These are phyloP conservation scores for Entomobrya proxima DNA, from an alignment of 2,888 invertebrate genomes.

Conservation along the genomic window DNA sequence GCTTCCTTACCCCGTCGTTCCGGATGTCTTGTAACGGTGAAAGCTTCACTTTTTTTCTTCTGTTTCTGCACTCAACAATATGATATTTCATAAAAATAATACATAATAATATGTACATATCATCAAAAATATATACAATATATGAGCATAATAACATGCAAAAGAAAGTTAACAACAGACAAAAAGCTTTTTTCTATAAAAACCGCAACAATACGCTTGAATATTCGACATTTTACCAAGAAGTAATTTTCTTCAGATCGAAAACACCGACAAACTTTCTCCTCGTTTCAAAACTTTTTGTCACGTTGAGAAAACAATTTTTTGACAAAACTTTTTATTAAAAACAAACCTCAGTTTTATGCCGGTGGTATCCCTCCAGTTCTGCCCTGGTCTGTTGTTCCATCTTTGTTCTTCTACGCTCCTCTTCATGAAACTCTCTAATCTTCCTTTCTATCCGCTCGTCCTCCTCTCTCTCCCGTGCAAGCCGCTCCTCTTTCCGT, in stretches of 20 bases:
- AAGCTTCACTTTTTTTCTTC: slow-evolving; percentile 17
- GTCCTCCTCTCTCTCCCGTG: slow-evolving; percentile 64
- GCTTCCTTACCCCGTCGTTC: not conserved
- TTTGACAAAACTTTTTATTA: slow-evolving; percentile 23
- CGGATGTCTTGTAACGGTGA: not conserved
- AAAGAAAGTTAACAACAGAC: too few relatives aligned
- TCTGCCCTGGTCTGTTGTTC: slow-evolving; percentile 36
- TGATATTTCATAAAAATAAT: not conserved
- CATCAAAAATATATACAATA: too few relatives aligned
- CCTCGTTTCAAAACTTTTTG: slow-evolving; percentile 3
- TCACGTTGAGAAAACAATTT: not conserved
- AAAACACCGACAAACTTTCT: not conserved
- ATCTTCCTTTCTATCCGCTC: slow-evolving; percentile 68
- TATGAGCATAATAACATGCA: too few relatives aligned
- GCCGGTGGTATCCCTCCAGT: slow-evolving; percentile 31
- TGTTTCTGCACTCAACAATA: too few relatives aligned
- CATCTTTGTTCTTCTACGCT: slow-evolving; percentile 8
- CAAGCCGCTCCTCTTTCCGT: slow-evolving; percentile 58
- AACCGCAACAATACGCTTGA: not conserved
- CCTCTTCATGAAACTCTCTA: slow-evolving; percentile 68
- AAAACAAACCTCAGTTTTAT: slow-evolving; percentile 53
- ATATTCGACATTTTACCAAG: not conserved
- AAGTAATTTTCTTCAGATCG: not conserved
- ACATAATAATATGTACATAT: too few relatives aligned
- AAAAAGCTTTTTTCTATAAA: not conserved